Evolutionary conservation across 1,140 invertebrate genomes (phyloP).

Genomic region (Sminthurides bifidus): DNA sequence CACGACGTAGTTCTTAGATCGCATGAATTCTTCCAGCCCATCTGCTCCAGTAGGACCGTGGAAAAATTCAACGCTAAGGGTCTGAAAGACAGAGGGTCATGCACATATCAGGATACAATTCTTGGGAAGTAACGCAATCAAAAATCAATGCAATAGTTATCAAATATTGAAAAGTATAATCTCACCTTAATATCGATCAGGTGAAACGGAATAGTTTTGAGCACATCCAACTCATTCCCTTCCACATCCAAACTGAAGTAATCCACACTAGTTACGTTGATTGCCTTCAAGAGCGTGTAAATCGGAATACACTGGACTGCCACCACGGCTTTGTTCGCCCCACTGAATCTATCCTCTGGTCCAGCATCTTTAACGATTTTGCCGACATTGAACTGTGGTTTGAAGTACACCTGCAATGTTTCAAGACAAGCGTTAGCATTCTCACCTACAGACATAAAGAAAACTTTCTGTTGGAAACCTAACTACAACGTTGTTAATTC

Average conservation of each 20-base stretch:
- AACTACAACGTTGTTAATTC: neutral
- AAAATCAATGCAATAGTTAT: neutral
- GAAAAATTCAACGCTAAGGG: conserved; percentile 39
- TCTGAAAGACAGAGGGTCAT: too few relatives aligned
- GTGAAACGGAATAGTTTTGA: conserved; percentile 45
- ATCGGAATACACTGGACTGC: conserved; percentile 45
- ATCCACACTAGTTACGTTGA: conserved; percentile 32
- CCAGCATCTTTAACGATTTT: conserved; percentile 32
- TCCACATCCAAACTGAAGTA: conserved; percentile 42
- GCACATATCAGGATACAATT: too few relatives aligned
- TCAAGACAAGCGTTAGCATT: neutral
- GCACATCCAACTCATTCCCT: conserved; percentile 43
- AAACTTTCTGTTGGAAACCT: neutral
- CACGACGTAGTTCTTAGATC: conserved; percentile 36
- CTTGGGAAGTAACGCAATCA: too few relatives aligned
- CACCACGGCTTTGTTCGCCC: conserved; percentile 7
- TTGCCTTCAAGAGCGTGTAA: conserved; percentile 40
- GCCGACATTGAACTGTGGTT: conserved; percentile 36
- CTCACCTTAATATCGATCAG: conserved; percentile 23
- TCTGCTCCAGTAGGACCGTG: conserved; percentile 35
- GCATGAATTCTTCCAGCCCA: conserved; percentile 37
- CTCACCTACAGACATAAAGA: neutral
- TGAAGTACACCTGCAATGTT: conserved; percentile 35
- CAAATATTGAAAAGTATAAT: neutral
- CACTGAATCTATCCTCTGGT: conserved; percentile 1